Conservation (phyloP, 2,797 vertebrate genomes). For the Prunella strophiata region DNA sequence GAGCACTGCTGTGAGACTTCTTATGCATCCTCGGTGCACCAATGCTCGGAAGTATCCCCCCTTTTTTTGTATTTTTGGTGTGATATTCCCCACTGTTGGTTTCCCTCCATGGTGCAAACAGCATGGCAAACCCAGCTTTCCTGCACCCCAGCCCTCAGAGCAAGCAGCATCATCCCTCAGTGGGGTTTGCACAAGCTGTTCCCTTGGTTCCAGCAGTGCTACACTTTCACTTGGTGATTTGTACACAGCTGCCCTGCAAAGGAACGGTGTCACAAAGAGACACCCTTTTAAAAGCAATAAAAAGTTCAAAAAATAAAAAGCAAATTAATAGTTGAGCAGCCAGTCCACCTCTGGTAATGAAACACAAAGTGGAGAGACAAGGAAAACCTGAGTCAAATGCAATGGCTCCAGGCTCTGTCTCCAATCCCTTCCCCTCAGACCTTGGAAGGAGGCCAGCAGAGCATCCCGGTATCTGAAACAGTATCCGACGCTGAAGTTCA, state of each 20-base stretch:
- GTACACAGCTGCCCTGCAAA: background rate
- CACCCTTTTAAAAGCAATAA: background rate
- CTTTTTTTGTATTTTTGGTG: background rate
- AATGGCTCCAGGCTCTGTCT: background rate
- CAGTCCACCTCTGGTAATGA: background rate
- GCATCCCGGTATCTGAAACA: background rate
- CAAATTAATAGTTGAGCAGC: background rate
- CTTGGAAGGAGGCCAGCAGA: conserved; percentile 27
- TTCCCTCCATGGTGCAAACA: accelerated
- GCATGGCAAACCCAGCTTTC: background rate
- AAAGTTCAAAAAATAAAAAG: background rate
- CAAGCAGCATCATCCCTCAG: accelerated
- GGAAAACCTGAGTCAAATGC: background rate
- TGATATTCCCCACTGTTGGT: background rate
- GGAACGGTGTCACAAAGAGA: background rate
- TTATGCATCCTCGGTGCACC: accelerated
- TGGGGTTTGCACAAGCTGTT: background rate
- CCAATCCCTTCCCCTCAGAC: background rate
- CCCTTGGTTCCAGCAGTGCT: accelerated
- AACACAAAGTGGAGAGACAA: background rate
- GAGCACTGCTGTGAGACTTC: background rate
- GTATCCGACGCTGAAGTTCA: background rate
- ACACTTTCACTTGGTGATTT: background rate
- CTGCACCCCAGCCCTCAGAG: background rate
- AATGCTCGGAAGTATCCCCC: accelerated